These are phyloP conservation scores for rabbit (Oryctolagus cuniculus) DNA, from an alignment of 2,113 vertebrate genomes.

Conservation along the genomic window mOryCun1.1 NC_091443.1:19585501-19586000, in stretches of 20 bases:
- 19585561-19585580: too few relatives aligned
- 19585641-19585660: neutral
- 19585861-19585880: conserved; percentile 29
- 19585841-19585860: neutral
- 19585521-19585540: too few relatives aligned
- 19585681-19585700: neutral
- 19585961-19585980: too few relatives aligned
- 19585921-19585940: too few relatives aligned
- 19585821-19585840: neutral
- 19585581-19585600: too few relatives aligned
- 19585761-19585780: neutral
- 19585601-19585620: neutral
- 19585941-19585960: too few relatives aligned
- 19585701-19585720: neutral
- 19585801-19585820: neutral
- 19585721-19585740: neutral
- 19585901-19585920: too few relatives aligned
- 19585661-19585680: neutral
- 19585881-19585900: neutral
- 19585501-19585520: too few relatives aligned
- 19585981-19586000: too few relatives aligned
- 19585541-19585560: too few relatives aligned
- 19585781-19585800: neutral
- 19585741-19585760: neutral
- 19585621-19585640: neutral